phyloP scores from a whole-genome alignment of 1,140 invertebrate species.

The Alviniconcha marisindica region DNA sequence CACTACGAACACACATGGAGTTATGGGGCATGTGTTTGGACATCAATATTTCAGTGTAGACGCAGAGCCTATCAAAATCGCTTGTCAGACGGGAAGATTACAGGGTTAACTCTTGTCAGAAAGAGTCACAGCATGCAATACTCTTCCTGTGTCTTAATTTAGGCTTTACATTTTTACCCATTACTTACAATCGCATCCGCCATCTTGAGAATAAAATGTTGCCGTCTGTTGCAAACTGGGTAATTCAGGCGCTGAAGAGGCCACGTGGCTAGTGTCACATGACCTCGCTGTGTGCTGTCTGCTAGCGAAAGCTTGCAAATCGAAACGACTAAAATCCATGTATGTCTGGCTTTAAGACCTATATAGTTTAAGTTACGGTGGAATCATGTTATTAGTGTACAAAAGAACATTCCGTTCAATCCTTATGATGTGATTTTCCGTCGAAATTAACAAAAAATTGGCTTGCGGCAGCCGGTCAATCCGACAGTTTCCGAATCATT shows the following conservation, averaged over 20 bases:
- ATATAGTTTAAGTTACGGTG: not conserved
- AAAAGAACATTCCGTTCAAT: not conserved
- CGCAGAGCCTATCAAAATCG: conserved; percentile 35
- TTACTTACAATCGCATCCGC: conserved; percentile 52
- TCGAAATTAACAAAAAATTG: not conserved
- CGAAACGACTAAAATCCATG: not conserved
- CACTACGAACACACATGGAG: conserved; percentile 34
- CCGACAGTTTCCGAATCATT: too few relatives aligned
- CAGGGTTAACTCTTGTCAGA: conserved; percentile 42
- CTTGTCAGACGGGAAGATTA: conserved; percentile 47
- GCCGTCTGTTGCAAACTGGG: conserved; percentile 47
- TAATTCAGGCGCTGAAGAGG: conserved; percentile 40
- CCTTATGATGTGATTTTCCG: not conserved
- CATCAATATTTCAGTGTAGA: conserved; percentile 39
- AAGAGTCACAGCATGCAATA: conserved; percentile 39
- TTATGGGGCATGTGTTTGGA: conserved; percentile 34
- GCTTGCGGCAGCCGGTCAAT: not conserved
- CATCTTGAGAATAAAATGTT: conserved; percentile 52
- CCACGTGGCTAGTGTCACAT: conserved; percentile 54
- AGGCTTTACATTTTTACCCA: conserved; percentile 44
- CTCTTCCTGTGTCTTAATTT: conserved; percentile 37
- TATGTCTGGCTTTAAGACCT: not conserved
- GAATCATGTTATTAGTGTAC: not conserved
- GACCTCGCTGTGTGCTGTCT: conserved; percentile 33
- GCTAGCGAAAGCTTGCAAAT: not conserved